phyloP scores from a whole-genome alignment of 2,113 vertebrate species.

The Catharus bicknelli region DNA sequence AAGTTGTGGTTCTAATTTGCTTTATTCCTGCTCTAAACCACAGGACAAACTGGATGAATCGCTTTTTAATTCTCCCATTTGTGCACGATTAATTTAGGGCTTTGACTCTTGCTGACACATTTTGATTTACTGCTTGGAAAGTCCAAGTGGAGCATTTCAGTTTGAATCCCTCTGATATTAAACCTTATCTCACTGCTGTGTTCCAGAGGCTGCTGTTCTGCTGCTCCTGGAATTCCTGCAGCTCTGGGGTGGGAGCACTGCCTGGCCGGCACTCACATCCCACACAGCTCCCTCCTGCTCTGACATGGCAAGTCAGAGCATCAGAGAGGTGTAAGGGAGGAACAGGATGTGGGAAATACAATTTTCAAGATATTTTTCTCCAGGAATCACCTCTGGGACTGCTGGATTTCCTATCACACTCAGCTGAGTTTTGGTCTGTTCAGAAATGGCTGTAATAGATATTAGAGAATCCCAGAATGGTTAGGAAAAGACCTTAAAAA shows the following conservation, averaged over 20 bases:
- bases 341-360: background rate
- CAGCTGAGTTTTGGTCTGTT: background rate
- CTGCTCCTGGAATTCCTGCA: accelerated
- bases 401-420: background rate
- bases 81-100: background rate
- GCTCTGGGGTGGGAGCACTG: accelerated
- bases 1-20: background rate
- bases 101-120: background rate
- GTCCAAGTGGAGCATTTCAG: background rate
- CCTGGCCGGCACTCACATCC: background rate
- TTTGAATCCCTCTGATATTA: background rate
- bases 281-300: background rate
- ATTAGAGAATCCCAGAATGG: background rate
- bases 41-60: background rate
- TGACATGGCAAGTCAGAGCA: background rate
- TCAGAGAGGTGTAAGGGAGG: background rate
- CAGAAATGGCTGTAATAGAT: background rate
- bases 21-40: background rate
- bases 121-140: background rate
- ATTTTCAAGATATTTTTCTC: background rate
- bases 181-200: background rate
- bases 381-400: background rate
- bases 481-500: background rate
- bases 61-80: background rate
- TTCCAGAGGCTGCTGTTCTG: background rate